A percentile compares a stretch with the other conserved stretches of the same genome.
Evolutionary conservation across 1,140 invertebrate genomes (phyloP).

Genomic region (Drosophila nasuta): DNA sequence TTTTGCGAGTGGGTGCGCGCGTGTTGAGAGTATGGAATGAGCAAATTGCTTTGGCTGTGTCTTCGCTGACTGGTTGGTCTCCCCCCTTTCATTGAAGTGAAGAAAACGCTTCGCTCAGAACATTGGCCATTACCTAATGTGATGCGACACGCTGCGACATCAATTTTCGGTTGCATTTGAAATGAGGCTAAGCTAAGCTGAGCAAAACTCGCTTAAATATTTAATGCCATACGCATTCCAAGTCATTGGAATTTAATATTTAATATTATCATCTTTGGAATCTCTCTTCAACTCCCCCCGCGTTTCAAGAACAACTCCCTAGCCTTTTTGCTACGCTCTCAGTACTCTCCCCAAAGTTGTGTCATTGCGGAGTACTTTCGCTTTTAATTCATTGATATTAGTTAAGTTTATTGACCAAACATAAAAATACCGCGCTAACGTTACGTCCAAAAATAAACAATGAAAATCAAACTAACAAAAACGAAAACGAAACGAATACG

Average conservation of each 20-base stretch:
- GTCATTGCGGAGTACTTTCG: conserved; percentile 52
- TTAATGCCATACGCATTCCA: conserved; percentile 53
- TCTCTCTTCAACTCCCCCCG: background rate
- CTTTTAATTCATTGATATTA: conserved; percentile 76
- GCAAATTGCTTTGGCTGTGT: conserved; percentile 18
- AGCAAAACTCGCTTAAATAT: conserved; percentile 57
- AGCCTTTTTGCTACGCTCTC: conserved; percentile 2
- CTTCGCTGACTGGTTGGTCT: background rate
- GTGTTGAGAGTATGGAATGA: conserved; percentile 39
- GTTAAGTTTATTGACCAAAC: conserved; percentile 47
- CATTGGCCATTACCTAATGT: conserved; percentile 71
- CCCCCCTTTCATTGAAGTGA: conserved; percentile 12
- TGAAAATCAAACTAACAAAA: conserved; percentile 11
- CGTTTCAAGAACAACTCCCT: background rate
- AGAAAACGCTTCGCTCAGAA: conserved; percentile 15
- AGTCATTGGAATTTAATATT: conserved; percentile 62
- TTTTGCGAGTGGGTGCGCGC: conserved; percentile 40
- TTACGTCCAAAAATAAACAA: conserved; percentile 38
- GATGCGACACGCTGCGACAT: conserved; percentile 60
- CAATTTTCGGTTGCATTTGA: conserved; percentile 77
- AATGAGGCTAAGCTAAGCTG: conserved; percentile 58
- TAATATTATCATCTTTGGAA: conserved; percentile 52
- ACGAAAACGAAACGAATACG: conserved; percentile 4
- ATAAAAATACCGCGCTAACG: conserved; percentile 29
- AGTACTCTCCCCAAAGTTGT: conserved; percentile 2